These are phyloP conservation scores for Drosophila sechellia DNA, from an alignment of 1,140 invertebrate species.

Conservation along the genomic window DNA sequence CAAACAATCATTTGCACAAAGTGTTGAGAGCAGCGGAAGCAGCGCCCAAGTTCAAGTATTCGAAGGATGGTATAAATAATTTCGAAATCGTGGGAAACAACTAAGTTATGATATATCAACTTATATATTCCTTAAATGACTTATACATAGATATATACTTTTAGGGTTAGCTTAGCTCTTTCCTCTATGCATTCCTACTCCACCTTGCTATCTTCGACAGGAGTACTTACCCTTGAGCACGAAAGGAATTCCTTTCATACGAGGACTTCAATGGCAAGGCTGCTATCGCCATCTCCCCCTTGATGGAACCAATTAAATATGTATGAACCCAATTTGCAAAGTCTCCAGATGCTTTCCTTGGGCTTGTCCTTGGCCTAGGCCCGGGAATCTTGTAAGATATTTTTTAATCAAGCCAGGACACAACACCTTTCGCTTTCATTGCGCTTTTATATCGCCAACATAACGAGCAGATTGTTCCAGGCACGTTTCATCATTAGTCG, in stretches of 20 bases:
- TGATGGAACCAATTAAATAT: slow-evolving; percentile 42
- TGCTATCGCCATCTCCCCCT: slow-evolving; percentile 9
- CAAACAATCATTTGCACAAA: slow-evolving; percentile 18
- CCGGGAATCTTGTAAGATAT: slow-evolving; percentile 45
- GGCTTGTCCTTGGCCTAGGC: slow-evolving; percentile 42
- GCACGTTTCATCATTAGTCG: slow-evolving; percentile 69
- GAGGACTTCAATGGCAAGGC: slow-evolving; percentile 23
- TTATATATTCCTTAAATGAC: no score
- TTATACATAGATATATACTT: background rate
- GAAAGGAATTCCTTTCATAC: slow-evolving; percentile 28
- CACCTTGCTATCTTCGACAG: background rate
- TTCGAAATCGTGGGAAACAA: background rate
- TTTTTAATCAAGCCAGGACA: slow-evolving; percentile 62
- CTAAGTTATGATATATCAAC: background rate
- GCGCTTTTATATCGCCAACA: slow-evolving; percentile 44
- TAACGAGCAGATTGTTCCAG: slow-evolving; percentile 60
- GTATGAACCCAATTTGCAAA: slow-evolving; percentile 45
- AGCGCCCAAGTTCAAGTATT: background rate
- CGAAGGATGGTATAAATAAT: background rate
- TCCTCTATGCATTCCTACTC: background rate
- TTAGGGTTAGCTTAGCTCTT: background rate
- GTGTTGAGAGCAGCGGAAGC: slow-evolving; percentile 1
- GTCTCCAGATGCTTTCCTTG: slow-evolving; percentile 2
- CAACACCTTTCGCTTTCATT: slow-evolving; percentile 70
- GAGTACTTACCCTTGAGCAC: slow-evolving; percentile 10